Percentiles rank a stretch among this genome's conserved stretches.
Evolutionary conservation across 2,888 invertebrate species (phyloP).

Genomic region (Eilema sororculum): DNA sequence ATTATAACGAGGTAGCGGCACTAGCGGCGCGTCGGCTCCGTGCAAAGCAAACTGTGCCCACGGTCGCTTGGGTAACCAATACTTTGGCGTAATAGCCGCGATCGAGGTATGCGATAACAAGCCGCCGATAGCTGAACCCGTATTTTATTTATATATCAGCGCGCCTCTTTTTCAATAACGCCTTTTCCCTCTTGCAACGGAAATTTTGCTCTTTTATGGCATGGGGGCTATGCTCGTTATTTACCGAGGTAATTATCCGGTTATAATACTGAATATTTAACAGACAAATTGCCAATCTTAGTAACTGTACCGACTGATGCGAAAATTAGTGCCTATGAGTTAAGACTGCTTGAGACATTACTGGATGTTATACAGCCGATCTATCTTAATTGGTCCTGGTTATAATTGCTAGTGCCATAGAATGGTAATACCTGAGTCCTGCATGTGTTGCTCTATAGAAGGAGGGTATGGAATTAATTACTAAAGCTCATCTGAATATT

Average conservation of each 20-base stretch:
- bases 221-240: slow-evolving; percentile 80
- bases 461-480: no score
- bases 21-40: slow-evolving; percentile 72
- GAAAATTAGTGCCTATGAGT: slow-evolving; percentile 25
- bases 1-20: slow-evolving; percentile 84
- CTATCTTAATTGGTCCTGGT: no score
- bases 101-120: slow-evolving; percentile 87
- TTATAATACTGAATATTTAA: slow-evolving; percentile 78
- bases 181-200: slow-evolving; percentile 81
- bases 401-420: no score
- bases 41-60: slow-evolving; percentile 85
- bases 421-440: no score
- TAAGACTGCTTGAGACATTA: no score
- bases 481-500: no score
- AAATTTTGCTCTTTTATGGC: slow-evolving; percentile 85
- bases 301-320: slow-evolving; percentile 68
- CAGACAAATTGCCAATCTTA: slow-evolving; percentile 74
- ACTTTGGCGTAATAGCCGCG: slow-evolving; percentile 83
- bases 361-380: no score
- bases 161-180: slow-evolving; percentile 86
- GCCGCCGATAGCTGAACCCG: slow-evolving; percentile 87
- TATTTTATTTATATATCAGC: slow-evolving; percentile 87
- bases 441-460: no score
- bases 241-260: slow-evolving; percentile 81
- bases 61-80: slow-evolving; percentile 81